Percentiles rank a stretch among this genome's conserved stretches.
phyloP scores from a whole-genome alignment of 1,140 invertebrate species.

The Megalonaias nervosa region DNA sequence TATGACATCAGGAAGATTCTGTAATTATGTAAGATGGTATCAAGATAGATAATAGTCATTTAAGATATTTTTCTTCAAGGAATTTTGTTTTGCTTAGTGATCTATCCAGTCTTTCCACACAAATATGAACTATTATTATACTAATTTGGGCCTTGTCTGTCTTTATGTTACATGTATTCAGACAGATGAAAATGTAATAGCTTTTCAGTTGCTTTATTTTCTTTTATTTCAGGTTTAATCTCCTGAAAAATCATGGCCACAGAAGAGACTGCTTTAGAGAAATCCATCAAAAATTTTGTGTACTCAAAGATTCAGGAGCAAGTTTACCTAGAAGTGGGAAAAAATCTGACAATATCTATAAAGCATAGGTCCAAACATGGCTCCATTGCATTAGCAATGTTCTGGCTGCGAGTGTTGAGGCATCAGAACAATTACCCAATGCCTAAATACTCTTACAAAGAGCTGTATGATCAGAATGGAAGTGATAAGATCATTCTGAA shows the following conservation, averaged over 20 bases:
- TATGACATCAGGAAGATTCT: no score
- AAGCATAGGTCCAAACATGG: slow-evolving; percentile 35
- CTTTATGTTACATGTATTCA: no score
- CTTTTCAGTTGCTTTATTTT: background rate
- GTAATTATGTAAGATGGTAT: no score
- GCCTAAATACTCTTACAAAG: slow-evolving; percentile 46
- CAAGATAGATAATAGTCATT: no score
- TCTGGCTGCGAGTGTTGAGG: slow-evolving; percentile 45
- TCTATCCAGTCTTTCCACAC: no score
- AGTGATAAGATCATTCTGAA: slow-evolving; percentile 43
- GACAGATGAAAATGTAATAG: no score
- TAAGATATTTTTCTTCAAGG: no score
- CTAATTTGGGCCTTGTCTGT: no score
- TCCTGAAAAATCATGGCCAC: slow-evolving; percentile 6
- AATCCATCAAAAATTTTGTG: slow-evolving; percentile 42
- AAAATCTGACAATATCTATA: slow-evolving; percentile 36
- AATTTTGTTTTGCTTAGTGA: no score
- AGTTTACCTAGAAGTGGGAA: slow-evolving; percentile 43
- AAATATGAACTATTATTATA: no score
- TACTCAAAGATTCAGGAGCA: slow-evolving; percentile 42
- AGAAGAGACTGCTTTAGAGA: slow-evolving; percentile 43
- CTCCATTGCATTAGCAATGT: slow-evolving; percentile 42
- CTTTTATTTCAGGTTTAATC: background rate
- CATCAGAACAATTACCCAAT: slow-evolving; percentile 54
- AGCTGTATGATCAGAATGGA: slow-evolving; percentile 46